A percentile compares a stretch with the other conserved stretches of the same genome.
These are phyloP conservation scores for Caenorhabditis doughertyi DNA, from an alignment of 2,888 invertebrate genomes.

Conservation along the genomic window DNA sequence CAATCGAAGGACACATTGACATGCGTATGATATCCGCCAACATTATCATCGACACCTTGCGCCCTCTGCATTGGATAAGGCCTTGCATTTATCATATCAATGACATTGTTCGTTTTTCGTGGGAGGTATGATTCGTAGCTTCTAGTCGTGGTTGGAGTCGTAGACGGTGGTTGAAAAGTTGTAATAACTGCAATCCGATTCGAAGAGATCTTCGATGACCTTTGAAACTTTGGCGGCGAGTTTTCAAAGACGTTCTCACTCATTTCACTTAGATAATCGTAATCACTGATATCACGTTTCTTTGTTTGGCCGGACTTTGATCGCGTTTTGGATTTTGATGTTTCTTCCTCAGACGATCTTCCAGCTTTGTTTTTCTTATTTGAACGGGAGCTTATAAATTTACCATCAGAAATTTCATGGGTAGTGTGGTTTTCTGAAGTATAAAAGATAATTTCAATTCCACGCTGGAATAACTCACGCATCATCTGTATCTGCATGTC, in stretches of 20 bases:
- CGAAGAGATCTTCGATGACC: neutral
- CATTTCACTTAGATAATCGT: conserved; percentile 45
- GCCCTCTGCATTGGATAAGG: neutral
- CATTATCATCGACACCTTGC: conserved; percentile 5
- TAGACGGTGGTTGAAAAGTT: neutral
- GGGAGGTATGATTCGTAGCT: conserved; percentile 39
- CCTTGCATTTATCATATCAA: conserved; percentile 25
- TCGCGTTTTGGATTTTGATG: no score
- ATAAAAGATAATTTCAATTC: no score
- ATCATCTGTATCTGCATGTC: conserved; percentile 57
- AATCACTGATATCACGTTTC: conserved; percentile 33
- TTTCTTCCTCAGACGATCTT: neutral
- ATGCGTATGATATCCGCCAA: conserved; percentile 53
- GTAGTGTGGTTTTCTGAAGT: conserved; percentile 21
- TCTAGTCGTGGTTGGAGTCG: conserved; percentile 12
- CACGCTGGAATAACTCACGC: conserved; percentile 35
- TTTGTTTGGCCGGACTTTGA: conserved; percentile 1
- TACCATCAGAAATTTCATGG: neutral
- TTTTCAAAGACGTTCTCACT: neutral
- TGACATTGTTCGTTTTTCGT: conserved; percentile 1
- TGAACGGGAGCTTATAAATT: neutral
- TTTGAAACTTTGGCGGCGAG: neutral
- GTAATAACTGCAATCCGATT: neutral
- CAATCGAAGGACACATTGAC: conserved; percentile 47
- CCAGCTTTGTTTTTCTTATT: no score